phyloP scores from a whole-genome alignment of 2,888 invertebrate species.

The Epinotia demarniana region DNA sequence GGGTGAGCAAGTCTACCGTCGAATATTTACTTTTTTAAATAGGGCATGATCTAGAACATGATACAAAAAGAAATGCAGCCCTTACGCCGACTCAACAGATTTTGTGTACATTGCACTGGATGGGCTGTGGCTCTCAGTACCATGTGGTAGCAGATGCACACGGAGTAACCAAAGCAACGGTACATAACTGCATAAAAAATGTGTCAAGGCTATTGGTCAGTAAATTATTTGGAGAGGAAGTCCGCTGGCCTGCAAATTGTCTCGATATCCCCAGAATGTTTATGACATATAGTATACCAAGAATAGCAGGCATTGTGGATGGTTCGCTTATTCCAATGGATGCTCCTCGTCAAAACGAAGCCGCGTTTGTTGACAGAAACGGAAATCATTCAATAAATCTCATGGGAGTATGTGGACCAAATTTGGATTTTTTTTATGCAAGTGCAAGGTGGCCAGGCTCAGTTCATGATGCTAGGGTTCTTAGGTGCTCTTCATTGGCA shows the following conservation, averaged over 20 bases:
- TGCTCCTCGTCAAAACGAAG: too few species aligned
- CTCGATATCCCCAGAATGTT: slow-evolving; percentile 5
- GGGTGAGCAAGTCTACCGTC: neutral
- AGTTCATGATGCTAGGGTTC: slow-evolving; percentile 5
- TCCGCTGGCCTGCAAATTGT: slow-evolving; percentile 41
- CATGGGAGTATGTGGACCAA: neutral
- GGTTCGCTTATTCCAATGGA: neutral
- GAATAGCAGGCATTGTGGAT: slow-evolving; percentile 16
- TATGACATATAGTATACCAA: slow-evolving; percentile 3
- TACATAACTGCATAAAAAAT: neutral
- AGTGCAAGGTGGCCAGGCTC: slow-evolving; percentile 10
- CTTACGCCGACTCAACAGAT: neutral
- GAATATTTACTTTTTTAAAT: slow-evolving; percentile 6
- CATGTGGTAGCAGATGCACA: neutral
- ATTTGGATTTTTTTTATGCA: slow-evolving; percentile 10
- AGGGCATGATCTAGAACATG: slow-evolving; percentile 8
- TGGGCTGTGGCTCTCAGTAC: too few species aligned
- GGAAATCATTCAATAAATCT: too few species aligned
- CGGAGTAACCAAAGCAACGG: neutral
- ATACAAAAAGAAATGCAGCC: slow-evolving; percentile 13
- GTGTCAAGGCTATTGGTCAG: slow-evolving; percentile 10
- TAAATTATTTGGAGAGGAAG: slow-evolving; percentile 40
- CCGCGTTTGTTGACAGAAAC: neutral
- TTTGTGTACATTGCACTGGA: too few species aligned
- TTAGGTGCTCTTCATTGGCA: too few species aligned